These are phyloP conservation scores for Danio jaintianensis DNA, from an alignment of 2,797 vertebrate species.

Conservation along the genomic window DNA sequence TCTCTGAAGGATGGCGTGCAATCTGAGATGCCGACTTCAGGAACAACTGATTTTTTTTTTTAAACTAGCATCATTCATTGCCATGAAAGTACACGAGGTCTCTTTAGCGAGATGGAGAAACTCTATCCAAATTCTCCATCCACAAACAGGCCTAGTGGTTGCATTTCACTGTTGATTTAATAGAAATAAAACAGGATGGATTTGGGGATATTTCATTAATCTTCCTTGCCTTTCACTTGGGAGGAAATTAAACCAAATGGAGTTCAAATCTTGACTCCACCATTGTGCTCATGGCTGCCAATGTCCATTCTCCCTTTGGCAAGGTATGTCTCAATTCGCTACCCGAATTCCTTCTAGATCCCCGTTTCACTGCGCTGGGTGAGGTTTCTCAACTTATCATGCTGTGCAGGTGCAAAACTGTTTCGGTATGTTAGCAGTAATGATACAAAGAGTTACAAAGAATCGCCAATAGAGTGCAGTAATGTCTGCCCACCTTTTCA, in stretches of 20 bases:
- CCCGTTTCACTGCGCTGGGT: slow-evolving; percentile 76
- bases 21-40: slow-evolving; percentile 67
- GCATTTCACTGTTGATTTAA: slow-evolving; percentile 97
- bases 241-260: slow-evolving; percentile 94
- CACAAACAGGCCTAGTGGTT: slow-evolving; percentile 81
- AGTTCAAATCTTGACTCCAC: slow-evolving; percentile 83
- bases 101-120: slow-evolving; percentile 80
- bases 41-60: slow-evolving; percentile 68
- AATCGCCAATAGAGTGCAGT: too few relatives aligned
- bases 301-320: slow-evolving; percentile 83
- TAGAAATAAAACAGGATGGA: slow-evolving; percentile 97
- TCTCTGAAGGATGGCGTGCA: slow-evolving; percentile 63
- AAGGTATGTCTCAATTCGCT: slow-evolving; percentile 90
- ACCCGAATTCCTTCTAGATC: slow-evolving; percentile 89
- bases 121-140: slow-evolving; percentile 75
- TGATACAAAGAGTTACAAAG: neutral
- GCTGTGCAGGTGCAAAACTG: slow-evolving; percentile 50
- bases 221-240: slow-evolving; percentile 92
- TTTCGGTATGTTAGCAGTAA: neutral
- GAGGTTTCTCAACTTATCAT: slow-evolving; percentile 63
- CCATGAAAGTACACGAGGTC: slow-evolving; percentile 61
- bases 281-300: slow-evolving; percentile 81
- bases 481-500: too few relatives aligned
- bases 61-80: slow-evolving; percentile 67
- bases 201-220: slow-evolving; percentile 99